Evolutionary conservation across 2,888 invertebrate genomes (phyloP).

Genomic region (Ornithoptera alexandrae): DNA sequence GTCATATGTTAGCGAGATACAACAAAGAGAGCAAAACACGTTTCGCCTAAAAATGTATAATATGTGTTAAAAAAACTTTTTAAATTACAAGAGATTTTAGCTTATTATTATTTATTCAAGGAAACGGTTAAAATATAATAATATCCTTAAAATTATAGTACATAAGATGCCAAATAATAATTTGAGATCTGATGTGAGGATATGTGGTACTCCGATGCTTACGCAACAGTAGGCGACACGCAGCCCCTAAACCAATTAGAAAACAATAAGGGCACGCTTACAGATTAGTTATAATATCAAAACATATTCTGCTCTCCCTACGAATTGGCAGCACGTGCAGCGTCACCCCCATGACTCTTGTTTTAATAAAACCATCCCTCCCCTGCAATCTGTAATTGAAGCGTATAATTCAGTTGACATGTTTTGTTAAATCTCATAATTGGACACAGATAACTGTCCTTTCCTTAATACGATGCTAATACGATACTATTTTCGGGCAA

Average conservation of each 20-base stretch:
- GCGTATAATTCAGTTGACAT: conserved; percentile 74
- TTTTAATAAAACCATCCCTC: conserved; percentile 47
- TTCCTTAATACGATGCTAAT: conserved; percentile 16
- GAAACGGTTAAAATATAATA: too few relatives aligned
- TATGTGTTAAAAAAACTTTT: too few relatives aligned
- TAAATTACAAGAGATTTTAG: too few relatives aligned
- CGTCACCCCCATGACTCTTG: conserved; percentile 38
- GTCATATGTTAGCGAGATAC: too few relatives aligned
- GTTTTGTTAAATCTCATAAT: conserved; percentile 75
- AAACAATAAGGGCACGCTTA: conserved; percentile 45
- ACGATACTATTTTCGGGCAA: background rate
- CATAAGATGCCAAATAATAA: background rate
- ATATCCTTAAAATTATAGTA: too few relatives aligned
- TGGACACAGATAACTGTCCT: conserved; percentile 56
- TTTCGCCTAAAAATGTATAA: too few relatives aligned
- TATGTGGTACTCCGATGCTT: background rate
- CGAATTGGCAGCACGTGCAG: conserved; percentile 54
- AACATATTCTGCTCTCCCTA: conserved; percentile 62
- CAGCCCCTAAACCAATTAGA: conserved; percentile 49
- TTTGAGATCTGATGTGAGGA: background rate
- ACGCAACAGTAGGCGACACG: conserved; percentile 23
- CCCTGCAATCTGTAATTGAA: conserved; percentile 62
- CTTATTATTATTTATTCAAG: too few relatives aligned
- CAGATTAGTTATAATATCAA: conserved; percentile 67
- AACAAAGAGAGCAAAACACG: too few relatives aligned